phyloP scores from a whole-genome alignment of 2,888 invertebrate genomes.

The Anorthoa munda region DNA sequence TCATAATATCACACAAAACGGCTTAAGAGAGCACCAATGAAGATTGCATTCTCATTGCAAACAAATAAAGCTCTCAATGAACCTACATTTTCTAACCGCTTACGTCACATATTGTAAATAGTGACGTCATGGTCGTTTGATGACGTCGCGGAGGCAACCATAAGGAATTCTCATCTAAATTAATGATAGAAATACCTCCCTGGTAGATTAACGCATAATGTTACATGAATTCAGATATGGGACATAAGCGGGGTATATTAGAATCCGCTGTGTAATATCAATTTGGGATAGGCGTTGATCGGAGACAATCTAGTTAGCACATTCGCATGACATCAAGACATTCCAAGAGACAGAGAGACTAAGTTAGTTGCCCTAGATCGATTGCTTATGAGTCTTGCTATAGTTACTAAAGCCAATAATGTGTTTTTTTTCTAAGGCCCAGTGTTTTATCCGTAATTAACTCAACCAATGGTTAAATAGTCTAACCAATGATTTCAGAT shows the following conservation, averaged over 20 bases:
- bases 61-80: constrained; percentile 48
- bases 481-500: too few relatives aligned
- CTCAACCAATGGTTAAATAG: too few relatives aligned
- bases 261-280: constrained; percentile 38
- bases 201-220: constrained; percentile 79
- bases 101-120: constrained; percentile 56
- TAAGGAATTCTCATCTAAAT: constrained; percentile 83
- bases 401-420: neutral
- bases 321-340: neutral
- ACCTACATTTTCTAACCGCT: constrained; percentile 58
- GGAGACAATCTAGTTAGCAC: neutral
- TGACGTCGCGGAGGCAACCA: constrained; percentile 68
- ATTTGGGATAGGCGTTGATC: constrained; percentile 30
- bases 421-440: too few relatives aligned
- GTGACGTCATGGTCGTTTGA: constrained; percentile 72
- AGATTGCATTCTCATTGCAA: constrained; percentile 53
- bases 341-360: neutral
- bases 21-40: constrained; percentile 26
- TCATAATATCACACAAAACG: constrained; percentile 13
- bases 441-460: too few relatives aligned
- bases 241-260: constrained; percentile 34
- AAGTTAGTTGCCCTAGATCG: neutral
- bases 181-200: constrained; percentile 80
- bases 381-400: neutral
- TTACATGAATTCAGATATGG: constrained; percentile 51